Conservation (phyloP, 2,113 vertebrate genomes). For the Prunella himalayana region DNA sequence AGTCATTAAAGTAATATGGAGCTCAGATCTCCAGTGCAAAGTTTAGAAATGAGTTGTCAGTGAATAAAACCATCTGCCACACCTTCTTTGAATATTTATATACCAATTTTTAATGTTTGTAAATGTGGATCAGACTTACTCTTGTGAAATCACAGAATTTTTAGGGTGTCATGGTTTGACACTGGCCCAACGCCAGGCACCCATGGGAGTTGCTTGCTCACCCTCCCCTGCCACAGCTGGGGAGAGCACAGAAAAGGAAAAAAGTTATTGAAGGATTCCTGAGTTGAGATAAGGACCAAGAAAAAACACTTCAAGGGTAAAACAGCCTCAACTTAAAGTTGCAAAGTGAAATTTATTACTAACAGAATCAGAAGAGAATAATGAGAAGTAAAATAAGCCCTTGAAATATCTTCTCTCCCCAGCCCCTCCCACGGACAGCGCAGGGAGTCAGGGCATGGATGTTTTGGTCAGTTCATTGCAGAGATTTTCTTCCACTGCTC, state of each 20-base stretch:
- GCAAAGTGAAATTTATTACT: background rate
- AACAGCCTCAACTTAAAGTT: background rate
- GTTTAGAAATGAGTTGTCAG: background rate
- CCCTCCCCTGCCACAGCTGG: too few species aligned
- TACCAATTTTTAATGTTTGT: background rate
- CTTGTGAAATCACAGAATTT: background rate
- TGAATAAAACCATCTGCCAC: background rate
- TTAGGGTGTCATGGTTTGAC: background rate
- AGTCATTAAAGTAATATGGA: background rate
- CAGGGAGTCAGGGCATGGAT: background rate
- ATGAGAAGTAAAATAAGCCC: background rate
- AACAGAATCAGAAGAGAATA: background rate
- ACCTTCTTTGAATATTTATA: background rate
- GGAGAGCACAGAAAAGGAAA: background rate
- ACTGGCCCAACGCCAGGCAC: background rate
- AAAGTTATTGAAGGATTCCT: background rate
- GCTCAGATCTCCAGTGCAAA: background rate
- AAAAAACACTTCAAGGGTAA: background rate
- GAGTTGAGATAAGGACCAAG: background rate
- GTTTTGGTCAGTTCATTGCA: background rate
- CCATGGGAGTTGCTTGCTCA: background rate
- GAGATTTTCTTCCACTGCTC: background rate
- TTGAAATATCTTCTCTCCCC: background rate
- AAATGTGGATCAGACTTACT: background rate
- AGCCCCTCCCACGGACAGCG: accelerated